A percentile compares a stretch with the other conserved stretches of the same genome.
Conservation (phyloP, 2,113 vertebrate species). For the Chloebia gouldiae region DNA sequence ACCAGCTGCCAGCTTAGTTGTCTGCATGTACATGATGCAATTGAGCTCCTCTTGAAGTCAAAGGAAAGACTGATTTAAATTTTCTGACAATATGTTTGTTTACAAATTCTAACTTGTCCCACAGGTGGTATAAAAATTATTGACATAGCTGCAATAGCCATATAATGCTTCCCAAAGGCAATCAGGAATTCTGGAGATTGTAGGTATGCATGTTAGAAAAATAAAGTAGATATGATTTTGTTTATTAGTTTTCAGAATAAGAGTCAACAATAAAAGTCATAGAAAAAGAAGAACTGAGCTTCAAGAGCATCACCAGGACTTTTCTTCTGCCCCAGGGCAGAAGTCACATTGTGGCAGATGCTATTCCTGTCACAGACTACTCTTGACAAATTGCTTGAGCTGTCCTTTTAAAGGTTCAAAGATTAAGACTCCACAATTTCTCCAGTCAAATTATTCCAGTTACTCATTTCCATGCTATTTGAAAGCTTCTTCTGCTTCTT, state of each 20-base stretch:
- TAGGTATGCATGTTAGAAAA: not conserved
- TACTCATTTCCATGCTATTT: not conserved
- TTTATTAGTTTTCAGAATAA: not conserved
- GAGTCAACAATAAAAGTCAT: not conserved
- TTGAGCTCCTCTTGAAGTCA: not conserved
- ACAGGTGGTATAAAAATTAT: slow-evolving; percentile 13
- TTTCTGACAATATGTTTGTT: slow-evolving; percentile 15
- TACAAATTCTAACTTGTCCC: slow-evolving; percentile 19
- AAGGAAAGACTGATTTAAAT: not conserved
- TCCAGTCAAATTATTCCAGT: not conserved
- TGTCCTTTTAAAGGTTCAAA: not conserved
- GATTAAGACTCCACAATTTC: not conserved
- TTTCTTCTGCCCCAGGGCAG: not conserved
- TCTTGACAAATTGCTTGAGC: not conserved
- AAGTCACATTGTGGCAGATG: not conserved
- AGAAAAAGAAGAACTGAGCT: not conserved
- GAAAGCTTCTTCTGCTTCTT: not conserved
- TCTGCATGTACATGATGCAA: not conserved
- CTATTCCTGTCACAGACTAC: not conserved
- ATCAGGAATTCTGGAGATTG: not conserved
- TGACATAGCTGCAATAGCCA: not conserved
- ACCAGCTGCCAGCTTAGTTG: not conserved
- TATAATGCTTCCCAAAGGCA: not conserved
- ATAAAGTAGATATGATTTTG: not conserved
- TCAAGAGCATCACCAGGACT: not conserved